Base-by-base conservation (phyloP, 2,888 invertebrate genomes). In the Chesias legatella region DNA sequence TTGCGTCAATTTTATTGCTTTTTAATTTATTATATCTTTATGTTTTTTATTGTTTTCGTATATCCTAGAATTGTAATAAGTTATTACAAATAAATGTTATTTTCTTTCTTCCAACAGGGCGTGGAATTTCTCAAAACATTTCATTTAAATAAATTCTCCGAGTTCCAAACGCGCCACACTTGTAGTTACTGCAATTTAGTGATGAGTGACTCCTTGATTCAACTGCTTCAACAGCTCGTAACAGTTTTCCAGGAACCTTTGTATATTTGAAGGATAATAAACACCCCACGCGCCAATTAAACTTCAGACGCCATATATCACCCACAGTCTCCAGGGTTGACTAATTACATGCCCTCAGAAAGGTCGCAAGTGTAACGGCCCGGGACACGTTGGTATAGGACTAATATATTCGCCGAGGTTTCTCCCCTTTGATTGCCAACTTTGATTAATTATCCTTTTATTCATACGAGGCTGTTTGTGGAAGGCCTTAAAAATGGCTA, bases 381-480 rank as follows among this genome's bases (percentile, higher is more conserved):
- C 10, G 31, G 26, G 28, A 11, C 38, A 23, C 31, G 40, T 45
- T 43, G 33, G 30, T 41, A 48, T 39, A 34, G 36, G 43, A 33
- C 32, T 47, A 46, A 54, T 45, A 37, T 54, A 48, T 54, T 51
- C 40, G 36, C 39, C n/a, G 48, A 46, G 43, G 41, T 43, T 39
- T 39, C 23, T 44, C 27, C 40, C 34, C 26, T 48, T 45, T 48
- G 43, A 53, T 43, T 53, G 38, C 42, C 33, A 31, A 30, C 45
- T 37, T 43, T 51, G 51, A 54, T 51, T 42, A 43, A 51, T 48
- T 43, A 40, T 29, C 42, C 39, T 31, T 54, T 51, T 51, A 51
- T 51, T 48, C 42, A 48, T 33, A 48, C 20, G 43, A 38, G 26
- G 28, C 31, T 38, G 30, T 43, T 45, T 44, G 41, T 39, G 38